Base-by-base conservation (phyloP, 2,888 invertebrate genomes). In the Hirtodrosophila alboralis region DNA sequence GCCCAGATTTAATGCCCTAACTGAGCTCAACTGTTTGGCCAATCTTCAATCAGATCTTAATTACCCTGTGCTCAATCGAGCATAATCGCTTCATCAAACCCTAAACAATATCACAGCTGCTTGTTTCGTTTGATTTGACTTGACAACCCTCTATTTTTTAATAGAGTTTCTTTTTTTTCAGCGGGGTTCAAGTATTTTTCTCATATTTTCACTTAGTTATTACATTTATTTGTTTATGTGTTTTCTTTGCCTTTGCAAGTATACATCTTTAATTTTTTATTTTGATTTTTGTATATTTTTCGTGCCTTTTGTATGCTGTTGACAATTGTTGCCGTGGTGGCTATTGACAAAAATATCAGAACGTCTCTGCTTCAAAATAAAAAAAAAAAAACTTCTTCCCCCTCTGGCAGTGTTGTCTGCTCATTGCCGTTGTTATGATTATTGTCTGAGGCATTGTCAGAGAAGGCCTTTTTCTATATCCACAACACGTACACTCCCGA, bases 281-380 rank as follows among this genome's bases (percentile, higher is more conserved):
- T 30, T 21, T n/a, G n/a, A 16, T 9, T 10, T 38, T 18, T 53
- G 14, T 45, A 27, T 27, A n/a, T 31, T 6, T 34, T 36, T 16
- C 33, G 40, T 52, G 36, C 37, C 43, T 64, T 71, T 70, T 57
- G 58, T 65, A 26, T 49, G 34, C 41, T 33, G 63, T 62, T 81
- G 67, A 74, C 84, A 79, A 79, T 79, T 84, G 79, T 84, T 79
- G 78, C 53, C 56, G 57, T 47, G 62, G 57, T 47, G 62, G 54
- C 83, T 66, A 84, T 79, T 79, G 81, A 79, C 79, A 84, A 84
- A 84, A 74, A 84, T 81, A n/a, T n/a, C n/a, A n/a, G n/a, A n/a
- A n/a, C n/a, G n/a, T n/a, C n/a, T n/a, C n/a, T n/a, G n/a, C n/a
- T n/a, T n/a, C n/a, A n/a, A n/a, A n/a, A n/a, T n/a, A n/a, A n/a